phyloP scores from a whole-genome alignment of 2,888 invertebrate species.

The Linnaemya tessellans region DNA sequence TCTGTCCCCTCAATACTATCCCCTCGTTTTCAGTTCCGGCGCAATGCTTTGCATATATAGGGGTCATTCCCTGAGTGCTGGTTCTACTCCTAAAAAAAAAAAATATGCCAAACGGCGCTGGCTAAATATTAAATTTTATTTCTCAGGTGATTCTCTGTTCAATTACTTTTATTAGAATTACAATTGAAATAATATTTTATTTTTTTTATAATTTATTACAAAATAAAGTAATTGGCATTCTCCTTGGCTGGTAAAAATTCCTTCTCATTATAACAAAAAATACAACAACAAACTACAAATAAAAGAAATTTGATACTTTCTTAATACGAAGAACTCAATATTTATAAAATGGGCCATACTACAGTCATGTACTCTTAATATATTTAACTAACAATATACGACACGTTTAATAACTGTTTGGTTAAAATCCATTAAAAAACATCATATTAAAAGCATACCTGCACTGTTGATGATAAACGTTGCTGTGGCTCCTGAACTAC shows the following conservation, averaged over 20 bases:
- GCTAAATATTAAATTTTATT: no score
- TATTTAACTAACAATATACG: neutral
- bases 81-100: no score
- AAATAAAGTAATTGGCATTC: neutral
- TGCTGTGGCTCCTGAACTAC: constrained; percentile 85
- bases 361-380: neutral
- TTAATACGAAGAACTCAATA: neutral
- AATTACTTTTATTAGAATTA: no score
- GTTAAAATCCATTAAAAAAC: constrained; percentile 24
- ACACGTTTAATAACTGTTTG: constrained; percentile 12
- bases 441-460: constrained; percentile 84
- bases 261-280: neutral
- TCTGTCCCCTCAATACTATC: no score
- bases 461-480: constrained; percentile 92
- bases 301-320: neutral
- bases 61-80: no score
- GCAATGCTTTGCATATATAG: no score
- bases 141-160: no score
- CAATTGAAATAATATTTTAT: no score
- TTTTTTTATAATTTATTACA: neutral
- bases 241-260: neutral
- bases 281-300: neutral
- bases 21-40: no score
- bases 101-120: no score
- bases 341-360: neutral